Conservation (phyloP, 2,113 vertebrate species). For the Cricetomys ansorgei region DNA sequence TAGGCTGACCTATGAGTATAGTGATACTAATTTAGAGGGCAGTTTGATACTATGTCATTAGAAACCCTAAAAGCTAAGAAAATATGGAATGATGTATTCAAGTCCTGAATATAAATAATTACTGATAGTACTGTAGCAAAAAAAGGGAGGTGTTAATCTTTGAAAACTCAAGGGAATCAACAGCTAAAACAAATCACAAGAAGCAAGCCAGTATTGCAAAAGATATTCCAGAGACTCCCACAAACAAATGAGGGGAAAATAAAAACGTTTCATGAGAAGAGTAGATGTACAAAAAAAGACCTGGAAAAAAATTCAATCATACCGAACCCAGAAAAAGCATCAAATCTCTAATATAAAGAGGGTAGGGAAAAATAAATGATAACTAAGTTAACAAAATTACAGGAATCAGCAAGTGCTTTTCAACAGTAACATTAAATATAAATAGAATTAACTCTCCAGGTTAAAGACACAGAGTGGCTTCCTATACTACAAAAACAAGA, state of each 20-base stretch:
- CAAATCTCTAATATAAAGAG: not conserved
- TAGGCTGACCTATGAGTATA: not conserved
- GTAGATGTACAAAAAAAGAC: not conserved
- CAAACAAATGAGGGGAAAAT: not conserved
- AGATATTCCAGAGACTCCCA: not conserved
- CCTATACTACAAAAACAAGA: not conserved
- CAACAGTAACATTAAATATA: not conserved
- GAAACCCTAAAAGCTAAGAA: not conserved
- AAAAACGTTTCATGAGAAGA: not conserved
- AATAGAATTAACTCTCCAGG: not conserved
- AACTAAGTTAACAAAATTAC: not conserved
- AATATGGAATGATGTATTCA: not conserved
- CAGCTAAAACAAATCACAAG: not conserved
- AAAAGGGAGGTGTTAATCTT: not conserved
- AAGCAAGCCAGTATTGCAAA: not conserved
- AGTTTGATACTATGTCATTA: not conserved
- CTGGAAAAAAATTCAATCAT: not conserved
- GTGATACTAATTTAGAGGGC: not conserved
- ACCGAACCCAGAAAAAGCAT: not conserved
- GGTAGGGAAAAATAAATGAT: not conserved
- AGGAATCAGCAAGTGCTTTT: not conserved
- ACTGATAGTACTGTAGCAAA: too few species aligned
- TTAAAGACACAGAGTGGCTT: not conserved
- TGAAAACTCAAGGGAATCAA: not conserved
- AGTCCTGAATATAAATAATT: not conserved